phyloP scores from a whole-genome alignment of 2,113 vertebrate genomes.

The Neodon shergylaensis region DNA sequence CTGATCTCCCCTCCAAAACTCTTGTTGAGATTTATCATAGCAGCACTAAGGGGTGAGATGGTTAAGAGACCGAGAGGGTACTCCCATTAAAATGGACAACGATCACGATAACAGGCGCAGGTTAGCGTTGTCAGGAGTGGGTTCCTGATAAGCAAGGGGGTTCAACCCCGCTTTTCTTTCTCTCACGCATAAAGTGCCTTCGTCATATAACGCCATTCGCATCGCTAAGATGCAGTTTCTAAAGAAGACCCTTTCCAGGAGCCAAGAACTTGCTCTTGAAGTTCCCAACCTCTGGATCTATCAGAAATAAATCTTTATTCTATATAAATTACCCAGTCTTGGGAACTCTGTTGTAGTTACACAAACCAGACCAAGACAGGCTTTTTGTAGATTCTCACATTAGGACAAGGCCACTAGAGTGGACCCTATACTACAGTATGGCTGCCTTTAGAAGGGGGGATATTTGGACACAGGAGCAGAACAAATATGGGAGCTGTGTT shows the following conservation, averaged over 20 bases:
- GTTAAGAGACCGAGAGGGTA: not conserved
- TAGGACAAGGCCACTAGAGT: not conserved
- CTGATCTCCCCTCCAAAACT: not conserved
- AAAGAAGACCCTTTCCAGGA: not conserved
- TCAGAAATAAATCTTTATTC: not conserved
- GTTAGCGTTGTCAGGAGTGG: not conserved
- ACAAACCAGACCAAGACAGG: not conserved
- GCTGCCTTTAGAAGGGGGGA: too few relatives aligned
- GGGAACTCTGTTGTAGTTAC: not conserved
- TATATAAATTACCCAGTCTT: not conserved
- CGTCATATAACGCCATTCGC: not conserved
- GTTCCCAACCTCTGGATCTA: not conserved
- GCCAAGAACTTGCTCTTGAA: not conserved
- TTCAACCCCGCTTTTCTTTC: not conserved
- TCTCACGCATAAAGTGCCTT: not conserved
- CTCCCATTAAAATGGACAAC: not conserved
- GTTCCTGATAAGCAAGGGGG: not conserved
- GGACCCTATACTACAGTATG: not conserved
- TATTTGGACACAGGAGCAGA: not conserved
- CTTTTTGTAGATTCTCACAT: not conserved
- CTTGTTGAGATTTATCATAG: not conserved
- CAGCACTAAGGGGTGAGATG: too few relatives aligned
- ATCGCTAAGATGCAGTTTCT: not conserved
- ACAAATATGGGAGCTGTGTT: not conserved
- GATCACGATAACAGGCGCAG: too few relatives aligned